These are phyloP conservation scores for Panagrolaimus sp. DNA, from an alignment of 1,140 invertebrate genomes.

Conservation along the genomic window DNA sequence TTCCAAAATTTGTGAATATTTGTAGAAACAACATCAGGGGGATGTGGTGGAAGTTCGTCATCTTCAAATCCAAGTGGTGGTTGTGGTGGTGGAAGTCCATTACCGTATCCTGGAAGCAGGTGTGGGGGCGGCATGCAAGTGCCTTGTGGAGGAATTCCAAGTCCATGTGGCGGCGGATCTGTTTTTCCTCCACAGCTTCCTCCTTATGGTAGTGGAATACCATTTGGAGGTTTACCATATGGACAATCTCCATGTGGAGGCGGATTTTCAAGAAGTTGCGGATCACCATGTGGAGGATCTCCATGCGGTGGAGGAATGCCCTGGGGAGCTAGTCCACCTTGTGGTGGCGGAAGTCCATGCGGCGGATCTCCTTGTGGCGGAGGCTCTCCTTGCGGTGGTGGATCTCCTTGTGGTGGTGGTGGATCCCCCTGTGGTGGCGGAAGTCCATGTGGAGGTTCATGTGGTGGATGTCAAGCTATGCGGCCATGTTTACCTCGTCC, in stretches of 20 bases:
- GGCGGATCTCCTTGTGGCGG: conserved; percentile 4
- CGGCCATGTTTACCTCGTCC: neutral
- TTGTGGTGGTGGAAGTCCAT: conserved; percentile 4
- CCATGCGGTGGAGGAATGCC: conserved; percentile 5
- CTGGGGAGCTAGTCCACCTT: neutral
- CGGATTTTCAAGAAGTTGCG: conserved; percentile 1
- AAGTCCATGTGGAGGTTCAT: neutral
- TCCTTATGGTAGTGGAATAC: neutral
- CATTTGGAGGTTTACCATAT: neutral
- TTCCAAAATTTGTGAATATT: neutral
- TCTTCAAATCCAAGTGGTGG: neutral
- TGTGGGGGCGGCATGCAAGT: neutral
- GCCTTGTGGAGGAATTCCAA: neutral
- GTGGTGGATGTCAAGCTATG: neutral
- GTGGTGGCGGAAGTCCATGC: neutral
- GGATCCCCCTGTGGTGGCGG: neutral
- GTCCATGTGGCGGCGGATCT: neutral
- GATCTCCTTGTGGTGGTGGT: conserved; percentile 9
- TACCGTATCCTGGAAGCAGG: neutral
- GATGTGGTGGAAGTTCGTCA: neutral
- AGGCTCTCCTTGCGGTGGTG: conserved; percentile 5
- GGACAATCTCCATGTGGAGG: conserved; percentile 14
- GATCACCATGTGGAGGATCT: conserved; percentile 8
- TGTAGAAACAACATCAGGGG: neutral
- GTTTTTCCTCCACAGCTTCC: neutral